These are phyloP conservation scores for Podargus strigoides DNA, from an alignment of 2,797 vertebrate genomes.

Conservation along the genomic window DNA sequence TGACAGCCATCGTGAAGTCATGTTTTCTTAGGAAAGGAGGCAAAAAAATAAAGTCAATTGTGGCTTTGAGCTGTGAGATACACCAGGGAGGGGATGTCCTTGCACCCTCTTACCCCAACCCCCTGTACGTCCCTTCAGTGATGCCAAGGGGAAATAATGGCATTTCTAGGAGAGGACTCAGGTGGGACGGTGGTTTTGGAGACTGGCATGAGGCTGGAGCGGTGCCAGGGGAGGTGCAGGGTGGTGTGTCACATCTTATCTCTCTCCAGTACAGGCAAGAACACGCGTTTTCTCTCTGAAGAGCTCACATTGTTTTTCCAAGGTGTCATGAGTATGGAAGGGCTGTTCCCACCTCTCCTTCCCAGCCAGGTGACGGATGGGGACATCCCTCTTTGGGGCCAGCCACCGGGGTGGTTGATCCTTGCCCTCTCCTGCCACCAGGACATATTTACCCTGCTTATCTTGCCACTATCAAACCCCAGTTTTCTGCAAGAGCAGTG, in stretches of 20 bases:
- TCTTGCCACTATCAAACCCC: not conserved
- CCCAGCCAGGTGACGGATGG: not conserved
- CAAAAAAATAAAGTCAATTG: not conserved
- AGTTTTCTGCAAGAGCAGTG: not conserved
- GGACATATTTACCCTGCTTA: conserved; percentile 36
- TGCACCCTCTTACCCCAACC: not conserved
- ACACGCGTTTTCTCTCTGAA: not conserved
- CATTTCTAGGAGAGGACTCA: not conserved
- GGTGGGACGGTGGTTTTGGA: not conserved
- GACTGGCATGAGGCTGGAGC: not conserved
- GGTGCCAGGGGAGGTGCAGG: not conserved
- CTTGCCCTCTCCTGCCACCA: not conserved
- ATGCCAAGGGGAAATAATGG: not conserved
- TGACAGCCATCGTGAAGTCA: not conserved
- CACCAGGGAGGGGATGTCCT: not conserved
- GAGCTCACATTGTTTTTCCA: not conserved
- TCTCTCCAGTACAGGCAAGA: not conserved
- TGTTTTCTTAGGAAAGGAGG: not conserved
- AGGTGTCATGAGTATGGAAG: too few relatives aligned
- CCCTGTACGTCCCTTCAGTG: rapidly evolving
- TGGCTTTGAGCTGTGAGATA: not conserved
- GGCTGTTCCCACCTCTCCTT: not conserved
- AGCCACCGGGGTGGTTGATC: not conserved
- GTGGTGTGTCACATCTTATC: not conserved
- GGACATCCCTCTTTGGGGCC: rapidly evolving